These are phyloP conservation scores for Conus betulinus DNA, from an alignment of 1,140 invertebrate species.

Conservation along the genomic window DNA sequence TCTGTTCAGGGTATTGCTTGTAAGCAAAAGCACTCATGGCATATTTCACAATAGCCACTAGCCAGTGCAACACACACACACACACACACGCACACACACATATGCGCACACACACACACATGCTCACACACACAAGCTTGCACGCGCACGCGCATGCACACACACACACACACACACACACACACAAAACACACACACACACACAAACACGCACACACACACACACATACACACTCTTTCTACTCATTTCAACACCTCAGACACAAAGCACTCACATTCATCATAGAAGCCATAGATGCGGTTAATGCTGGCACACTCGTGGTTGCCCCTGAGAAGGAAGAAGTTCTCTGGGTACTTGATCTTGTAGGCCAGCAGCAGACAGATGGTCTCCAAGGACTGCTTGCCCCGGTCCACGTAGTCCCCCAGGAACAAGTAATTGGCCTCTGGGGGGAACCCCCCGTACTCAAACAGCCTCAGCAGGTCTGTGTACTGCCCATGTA, in stretches of 20 bases:
- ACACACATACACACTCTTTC: too few relatives aligned
- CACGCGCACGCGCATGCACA: background rate
- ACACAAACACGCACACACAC: too few relatives aligned
- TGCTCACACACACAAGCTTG: background rate
- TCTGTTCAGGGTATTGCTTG: too few relatives aligned
- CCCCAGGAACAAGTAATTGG: slow-evolving; percentile 79
- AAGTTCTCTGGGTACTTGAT: slow-evolving; percentile 81
- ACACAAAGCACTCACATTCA: slow-evolving; percentile 71
- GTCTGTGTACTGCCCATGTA: slow-evolving; percentile 80
- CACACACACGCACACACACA: background rate
- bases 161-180: too few relatives aligned
- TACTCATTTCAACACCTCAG: too few relatives aligned
- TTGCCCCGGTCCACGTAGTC: slow-evolving; percentile 80
- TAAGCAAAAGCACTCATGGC: too few relatives aligned
- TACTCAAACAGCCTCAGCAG: slow-evolving; percentile 79
- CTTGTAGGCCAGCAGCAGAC: slow-evolving; percentile 75
- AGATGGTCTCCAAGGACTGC: slow-evolving; percentile 79
- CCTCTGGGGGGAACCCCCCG: slow-evolving; percentile 79
- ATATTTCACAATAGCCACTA: background rate
- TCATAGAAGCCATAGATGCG: slow-evolving; percentile 80
- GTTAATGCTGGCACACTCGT: slow-evolving; percentile 83
- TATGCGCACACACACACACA: background rate
- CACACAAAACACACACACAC: too few relatives aligned
- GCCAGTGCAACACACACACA: background rate
- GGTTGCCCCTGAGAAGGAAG: slow-evolving; percentile 83